These are phyloP conservation scores for Oceanodroma leucorhoa DNA, from an alignment of 2,797 vertebrate genomes.

Conservation along the genomic window DNA sequence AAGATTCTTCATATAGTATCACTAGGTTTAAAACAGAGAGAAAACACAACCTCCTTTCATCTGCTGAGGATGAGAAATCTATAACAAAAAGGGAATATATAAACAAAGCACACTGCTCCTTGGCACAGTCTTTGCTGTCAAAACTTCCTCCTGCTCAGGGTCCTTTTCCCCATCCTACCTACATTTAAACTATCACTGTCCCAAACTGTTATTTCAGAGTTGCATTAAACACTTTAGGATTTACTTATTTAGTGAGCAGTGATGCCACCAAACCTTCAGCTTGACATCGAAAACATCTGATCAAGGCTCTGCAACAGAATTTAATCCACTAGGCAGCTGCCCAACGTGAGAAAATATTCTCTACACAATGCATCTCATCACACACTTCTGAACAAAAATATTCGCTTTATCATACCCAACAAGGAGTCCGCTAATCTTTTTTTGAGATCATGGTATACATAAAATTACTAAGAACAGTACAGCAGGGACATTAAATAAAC, in stretches of 20 bases:
- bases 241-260: conserved; percentile 52
- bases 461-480: not conserved
- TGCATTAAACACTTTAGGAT: conserved; percentile 63
- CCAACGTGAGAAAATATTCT: not conserved
- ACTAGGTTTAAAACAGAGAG: conserved; percentile 14
- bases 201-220: conserved; percentile 53
- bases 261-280: conserved; percentile 12
- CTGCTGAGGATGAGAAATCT: conserved; percentile 19
- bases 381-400: not conserved
- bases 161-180: not conserved
- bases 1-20: conserved; percentile 59
- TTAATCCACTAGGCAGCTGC: not conserved
- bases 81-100: conserved; percentile 37
- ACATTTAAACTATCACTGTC: conserved; percentile 19
- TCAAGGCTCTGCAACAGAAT: conserved; percentile 18
- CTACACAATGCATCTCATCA: not conserved
- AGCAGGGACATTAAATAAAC: not conserved
- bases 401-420: not conserved
- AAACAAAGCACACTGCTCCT: conserved; percentile 30
- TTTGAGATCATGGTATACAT: not conserved
- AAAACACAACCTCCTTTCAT: conserved; percentile 30
- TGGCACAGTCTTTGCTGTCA: not conserved
- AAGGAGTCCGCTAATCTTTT: not conserved
- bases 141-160: not conserved
- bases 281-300: conserved; percentile 38